Conservation (phyloP, 1,140 invertebrate genomes). For the Lasioglossum baleicum region DNA sequence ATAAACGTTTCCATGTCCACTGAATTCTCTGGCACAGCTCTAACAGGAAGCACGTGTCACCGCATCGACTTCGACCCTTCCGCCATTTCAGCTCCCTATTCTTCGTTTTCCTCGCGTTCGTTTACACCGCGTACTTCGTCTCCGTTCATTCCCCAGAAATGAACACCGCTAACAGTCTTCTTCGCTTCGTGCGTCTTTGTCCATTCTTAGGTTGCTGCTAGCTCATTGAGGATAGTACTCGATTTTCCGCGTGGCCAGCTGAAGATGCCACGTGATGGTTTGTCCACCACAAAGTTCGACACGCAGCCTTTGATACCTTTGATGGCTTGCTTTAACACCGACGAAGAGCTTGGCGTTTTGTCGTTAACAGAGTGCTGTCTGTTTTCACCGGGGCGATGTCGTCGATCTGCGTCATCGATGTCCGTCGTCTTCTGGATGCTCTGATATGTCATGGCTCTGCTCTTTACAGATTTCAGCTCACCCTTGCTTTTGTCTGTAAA, state of each 20-base stretch:
- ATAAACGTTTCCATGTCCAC: not conserved
- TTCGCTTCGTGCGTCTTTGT: no score
- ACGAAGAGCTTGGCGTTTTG: no score
- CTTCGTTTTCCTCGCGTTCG: not conserved
- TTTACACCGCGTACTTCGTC: no score
- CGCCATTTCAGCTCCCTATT: not conserved
- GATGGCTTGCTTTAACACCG: no score
- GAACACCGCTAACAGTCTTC: no score
- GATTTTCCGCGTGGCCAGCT: constrained; percentile 75
- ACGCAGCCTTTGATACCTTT: no score
- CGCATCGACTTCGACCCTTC: not conserved
- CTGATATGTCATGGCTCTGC: constrained; percentile 79
- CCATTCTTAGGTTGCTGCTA: constrained; percentile 40
- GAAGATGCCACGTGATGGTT: constrained; percentile 77
- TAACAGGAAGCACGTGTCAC: constrained; percentile 49
- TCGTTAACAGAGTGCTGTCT: no score
- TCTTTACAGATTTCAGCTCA: constrained; percentile 79
- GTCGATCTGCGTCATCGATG: constrained; percentile 81
- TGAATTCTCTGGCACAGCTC: constrained; percentile 30
- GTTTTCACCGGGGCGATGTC: no score
- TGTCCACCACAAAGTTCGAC: constrained; percentile 80
- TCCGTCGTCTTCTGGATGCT: constrained; percentile 77
- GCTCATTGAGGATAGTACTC: constrained; percentile 70
- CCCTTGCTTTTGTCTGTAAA: constrained; percentile 78
- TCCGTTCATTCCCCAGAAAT: no score